A percentile compares a stretch with the other conserved stretches of the same genome.
phyloP scores from a whole-genome alignment of 2,113 vertebrate species.

The Antennarius striatus region DNA sequence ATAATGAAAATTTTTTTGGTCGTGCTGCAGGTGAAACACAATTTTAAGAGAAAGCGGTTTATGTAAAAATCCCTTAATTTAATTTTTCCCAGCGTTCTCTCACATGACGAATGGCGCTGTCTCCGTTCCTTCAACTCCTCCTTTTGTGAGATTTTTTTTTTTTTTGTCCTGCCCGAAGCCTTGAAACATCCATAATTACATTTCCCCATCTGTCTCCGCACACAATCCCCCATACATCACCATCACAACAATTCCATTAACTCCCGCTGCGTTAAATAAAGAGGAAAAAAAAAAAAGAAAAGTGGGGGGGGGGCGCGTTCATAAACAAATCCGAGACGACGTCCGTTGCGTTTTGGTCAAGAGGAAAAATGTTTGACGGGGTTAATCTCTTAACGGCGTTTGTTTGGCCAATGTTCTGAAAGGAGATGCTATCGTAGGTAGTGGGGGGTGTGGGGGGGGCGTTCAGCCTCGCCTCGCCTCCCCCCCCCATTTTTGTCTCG shows the following conservation, averaged over 20 bases:
- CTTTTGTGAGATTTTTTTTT: constrained; percentile 60
- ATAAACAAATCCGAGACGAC: constrained; percentile 64
- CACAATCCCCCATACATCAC: constrained; percentile 70
- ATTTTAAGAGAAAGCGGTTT: constrained; percentile 54
- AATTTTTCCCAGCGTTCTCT: constrained; percentile 64
- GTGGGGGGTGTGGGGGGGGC: not conserved
- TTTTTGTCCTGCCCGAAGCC: constrained; percentile 25
- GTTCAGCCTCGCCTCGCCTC: constrained; percentile 21
- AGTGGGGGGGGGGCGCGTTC: constrained; percentile 25
- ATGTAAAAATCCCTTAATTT: constrained; percentile 66
- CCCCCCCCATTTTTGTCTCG: constrained; percentile 38
- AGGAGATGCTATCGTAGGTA: constrained; percentile 29
- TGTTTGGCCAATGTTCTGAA: constrained; percentile 48
- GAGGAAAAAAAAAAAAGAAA: not conserved
- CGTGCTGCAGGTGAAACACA: constrained; percentile 23
- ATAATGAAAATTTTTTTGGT: constrained; percentile 34
- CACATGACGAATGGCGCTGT: constrained; percentile 69
- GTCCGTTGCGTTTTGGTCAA: constrained; percentile 26
- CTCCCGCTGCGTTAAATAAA: constrained; percentile 59
- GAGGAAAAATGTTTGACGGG: constrained; percentile 47
- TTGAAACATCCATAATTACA: constrained; percentile 73
- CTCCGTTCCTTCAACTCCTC: constrained; percentile 59
- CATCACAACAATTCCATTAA: constrained; percentile 75
- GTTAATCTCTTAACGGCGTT: constrained; percentile 60
- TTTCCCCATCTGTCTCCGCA: constrained; percentile 71